Percentiles rank a stretch among this genome's conserved stretches.
Evolutionary conservation across 2,888 invertebrate genomes (phyloP).

Genomic region (Macropis europaea): DNA sequence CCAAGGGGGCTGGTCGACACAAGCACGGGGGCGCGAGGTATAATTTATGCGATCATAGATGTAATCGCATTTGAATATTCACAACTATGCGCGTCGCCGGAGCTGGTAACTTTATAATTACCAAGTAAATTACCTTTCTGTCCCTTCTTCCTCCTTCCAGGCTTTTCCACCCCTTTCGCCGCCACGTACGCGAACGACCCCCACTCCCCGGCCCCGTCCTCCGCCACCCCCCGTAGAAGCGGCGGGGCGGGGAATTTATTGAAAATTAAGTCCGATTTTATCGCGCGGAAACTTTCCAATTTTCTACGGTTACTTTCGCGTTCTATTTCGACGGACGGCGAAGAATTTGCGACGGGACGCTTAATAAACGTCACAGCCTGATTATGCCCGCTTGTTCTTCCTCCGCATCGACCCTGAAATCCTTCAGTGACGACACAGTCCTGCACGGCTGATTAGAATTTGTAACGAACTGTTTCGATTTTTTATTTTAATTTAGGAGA

Average conservation of each 20-base stretch:
- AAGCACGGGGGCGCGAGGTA: constrained; percentile 50
- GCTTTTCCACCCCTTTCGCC: constrained; percentile 29
- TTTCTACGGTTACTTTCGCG: constrained; percentile 72
- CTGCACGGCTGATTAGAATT: too few species aligned
- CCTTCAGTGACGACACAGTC: too few species aligned
- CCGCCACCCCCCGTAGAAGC: neutral
- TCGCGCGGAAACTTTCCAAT: constrained; percentile 77
- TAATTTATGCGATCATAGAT: constrained; percentile 76
- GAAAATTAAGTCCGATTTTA: constrained; percentile 77
- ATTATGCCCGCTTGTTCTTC: constrained; percentile 37
- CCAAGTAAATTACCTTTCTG: constrained; percentile 73
- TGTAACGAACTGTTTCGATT: too few species aligned
- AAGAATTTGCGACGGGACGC: constrained; percentile 58
- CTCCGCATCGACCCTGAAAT: neutral
- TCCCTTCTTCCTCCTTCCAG: constrained; percentile 3
- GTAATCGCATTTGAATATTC: constrained; percentile 76
- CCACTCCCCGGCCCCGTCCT: too few species aligned
- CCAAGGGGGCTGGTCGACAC: constrained; percentile 27
- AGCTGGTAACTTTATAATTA: constrained; percentile 75
- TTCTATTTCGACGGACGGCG: constrained; percentile 62
- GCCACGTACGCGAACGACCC: constrained; percentile 49
- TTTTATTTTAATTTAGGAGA: too few species aligned
- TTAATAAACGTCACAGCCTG: constrained; percentile 58
- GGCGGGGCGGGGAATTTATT: constrained; percentile 70
- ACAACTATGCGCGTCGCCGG: constrained; percentile 71